Evolutionary conservation across 2,113 vertebrate species (phyloP), one percentile per base, ranked within the genome.

Genomic region (Phyllopteryx taeniolatus): DNA sequence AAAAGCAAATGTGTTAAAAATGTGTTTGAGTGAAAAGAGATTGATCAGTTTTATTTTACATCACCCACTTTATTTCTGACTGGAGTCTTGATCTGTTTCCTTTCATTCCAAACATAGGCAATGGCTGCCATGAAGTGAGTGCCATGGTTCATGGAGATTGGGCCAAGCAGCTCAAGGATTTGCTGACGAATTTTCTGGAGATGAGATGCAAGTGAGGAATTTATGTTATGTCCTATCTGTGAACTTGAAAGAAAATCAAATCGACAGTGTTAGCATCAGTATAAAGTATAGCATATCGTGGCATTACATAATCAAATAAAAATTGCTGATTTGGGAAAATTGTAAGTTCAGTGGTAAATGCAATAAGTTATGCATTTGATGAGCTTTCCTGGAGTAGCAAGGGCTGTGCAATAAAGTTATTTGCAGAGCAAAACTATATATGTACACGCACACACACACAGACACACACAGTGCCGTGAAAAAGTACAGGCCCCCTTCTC

Each of bases 91-190:
- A 90, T 91, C 69, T 94, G 95, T 77, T 92, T 96, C 84, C 98
- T 94, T 89, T 98, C 97, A 84, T 99, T 99, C 98, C 98, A 99
- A 17, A 99, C 98, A 76, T 97, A 99, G 0, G 98, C 98, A 77
- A 99, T 95, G 15, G 98, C 97, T 82, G 97, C 98, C 98, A 99
- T 98, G 86, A 99, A 99, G 77, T 98, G 96, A 78, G 96, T 94
- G 0, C 97, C 97, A 1, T 99, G 98, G 90, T 99, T 98, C 98
- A 99, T 98, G 78, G 97, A 98, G 89, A 99, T 98, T 7, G 98
- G 98, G 14, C 98, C 97, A 75, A 99, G 77, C 54, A 99, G 92
- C 88, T 99, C 97, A 1, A 99, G 92, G 73, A 99, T 98, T 89
- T 99, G 97, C 77, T 99, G 98, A 62, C 98, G 94, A 72, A 99